Conservation (phyloP, 2,113 vertebrate genomes). For the Gadus macrocephalus region DNA sequence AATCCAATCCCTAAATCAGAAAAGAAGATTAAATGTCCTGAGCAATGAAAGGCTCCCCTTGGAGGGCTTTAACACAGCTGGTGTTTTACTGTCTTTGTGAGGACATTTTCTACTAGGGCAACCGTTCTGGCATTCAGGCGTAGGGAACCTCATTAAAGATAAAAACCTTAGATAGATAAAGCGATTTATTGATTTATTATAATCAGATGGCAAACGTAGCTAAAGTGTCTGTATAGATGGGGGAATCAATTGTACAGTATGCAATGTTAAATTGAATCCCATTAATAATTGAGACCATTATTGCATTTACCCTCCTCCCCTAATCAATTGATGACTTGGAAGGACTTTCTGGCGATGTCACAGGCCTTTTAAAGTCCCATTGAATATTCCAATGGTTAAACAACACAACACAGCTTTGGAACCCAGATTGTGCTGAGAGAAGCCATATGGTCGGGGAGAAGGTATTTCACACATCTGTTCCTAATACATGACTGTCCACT, state of each 20-base stretch:
- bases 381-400: not conserved
- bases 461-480: conserved; percentile 65
- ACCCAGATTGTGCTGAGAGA: conserved; percentile 39
- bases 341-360: not conserved
- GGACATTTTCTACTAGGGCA: not conserved
- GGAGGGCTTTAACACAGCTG: conserved; percentile 24
- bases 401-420: conserved; percentile 30
- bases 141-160: not conserved
- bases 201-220: not conserved
- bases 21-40: conserved; percentile 59
- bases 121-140: not conserved
- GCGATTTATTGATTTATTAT: not conserved
- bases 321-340: not conserved
- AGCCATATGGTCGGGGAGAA: conserved; percentile 52
- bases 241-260: too few relatives aligned
- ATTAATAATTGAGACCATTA: too few relatives aligned
- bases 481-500: conserved; percentile 58
- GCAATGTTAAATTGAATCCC: too few relatives aligned
- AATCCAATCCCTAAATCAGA: conserved; percentile 54
- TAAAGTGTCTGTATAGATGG: not conserved
- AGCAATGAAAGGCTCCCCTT: conserved; percentile 38
- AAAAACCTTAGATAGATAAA: not conserved
- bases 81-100: conserved; percentile 10
- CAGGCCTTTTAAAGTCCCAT: not conserved
- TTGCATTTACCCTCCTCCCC: not conserved